Base-by-base conservation (phyloP, 2,888 invertebrate genomes). In the Phorcus lineatus region DNA sequence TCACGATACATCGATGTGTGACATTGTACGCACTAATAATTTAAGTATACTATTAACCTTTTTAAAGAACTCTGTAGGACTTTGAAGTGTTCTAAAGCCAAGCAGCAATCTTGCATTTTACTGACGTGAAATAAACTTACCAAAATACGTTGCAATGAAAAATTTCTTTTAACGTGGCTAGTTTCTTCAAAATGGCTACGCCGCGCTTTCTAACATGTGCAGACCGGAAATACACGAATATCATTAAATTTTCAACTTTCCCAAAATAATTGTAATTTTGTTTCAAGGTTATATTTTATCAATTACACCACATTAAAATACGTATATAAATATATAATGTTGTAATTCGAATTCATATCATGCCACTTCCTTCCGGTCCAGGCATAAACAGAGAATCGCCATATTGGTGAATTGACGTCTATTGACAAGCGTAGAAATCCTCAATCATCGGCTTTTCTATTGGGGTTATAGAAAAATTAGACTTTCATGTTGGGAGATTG, bases 361-460 rank as follows among this genome's bases (percentile, higher is more conserved):
- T 55, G 80, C 54, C 75, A 31, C 40, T 66, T 53, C 55, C 57
- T 74, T 62, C 75, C 74, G 28, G 16, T 52, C 47, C 17, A 24
- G 81, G 40, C 77, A 79, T 80, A 82, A 82, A 82, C 79, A 82
- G 47, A 62, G 11, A 40, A 40, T 74, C 77, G 79, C 81, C 81
- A 82, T 81, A 52, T 79, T 82, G 70, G 57, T 62, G 67, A 54
- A 67, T 57, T 74, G 74, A 22, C 62, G 11, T 47, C 16, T 40
- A 62, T 19, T 28, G 24, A 66, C 52, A 54, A 77, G 36, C 31
- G n/a, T 47, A 17, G 55, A 57, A 74, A 77, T 85, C 85, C 54
- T 54, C 70, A 78, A 81, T 82, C 83, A 85, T 85, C 85, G 78
- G 80, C 74, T 40, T 17, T 70, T 62, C 28, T 74, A 47, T 67